Base-by-base conservation (phyloP, 1,140 invertebrate genomes). In the Brachionus manjavacas region DNA sequence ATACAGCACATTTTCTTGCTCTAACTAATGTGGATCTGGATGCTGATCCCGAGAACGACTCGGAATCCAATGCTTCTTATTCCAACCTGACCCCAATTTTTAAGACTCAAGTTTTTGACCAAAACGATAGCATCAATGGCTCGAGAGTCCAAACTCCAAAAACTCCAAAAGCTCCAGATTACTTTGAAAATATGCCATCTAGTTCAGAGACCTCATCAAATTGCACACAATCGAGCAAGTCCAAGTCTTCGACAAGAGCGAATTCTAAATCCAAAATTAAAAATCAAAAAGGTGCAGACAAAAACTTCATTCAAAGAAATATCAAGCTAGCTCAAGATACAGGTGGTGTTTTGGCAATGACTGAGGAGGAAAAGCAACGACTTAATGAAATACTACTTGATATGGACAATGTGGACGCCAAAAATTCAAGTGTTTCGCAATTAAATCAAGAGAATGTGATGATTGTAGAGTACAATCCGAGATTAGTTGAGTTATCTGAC, bases 301-400 rank as follows among this genome's bases (percentile, higher is more conserved):
- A 83, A 83, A 52, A 83, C 35, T 83, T 83, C 20, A 83, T 83
- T 11, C 35, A 83, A 55, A 25, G 81, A 39, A 83, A 83, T 46
- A 83, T 83, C 39, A 39, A 83, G 41, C 46, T 83, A 9, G 81
- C 81, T 1, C 60, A 83, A 55, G 81, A 83, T 52, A 20, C 41
- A 7, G 64, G 64, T 20, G 81, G 81, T 52, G 52, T 66, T 23
- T 83, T 68, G 64, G 64, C 81, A 52, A 55, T 83, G 60, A 83
- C 81, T 35, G 81, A 83, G 8, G 81, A 83, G 46, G 81, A 83
- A 55, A 83, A 83, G 49, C 64, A 83, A 83, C 31, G 81, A 20
- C 31, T 83, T 20, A 72, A 83, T 49, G 60, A 83, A 39, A 31
- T 83, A 64, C 35, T 83, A 49, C 16, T 52, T 46, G 81, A 83